phyloP scores from a whole-genome alignment of 2,113 vertebrate genomes.

The Sinocyclocheilus anophthalmus region DNA sequence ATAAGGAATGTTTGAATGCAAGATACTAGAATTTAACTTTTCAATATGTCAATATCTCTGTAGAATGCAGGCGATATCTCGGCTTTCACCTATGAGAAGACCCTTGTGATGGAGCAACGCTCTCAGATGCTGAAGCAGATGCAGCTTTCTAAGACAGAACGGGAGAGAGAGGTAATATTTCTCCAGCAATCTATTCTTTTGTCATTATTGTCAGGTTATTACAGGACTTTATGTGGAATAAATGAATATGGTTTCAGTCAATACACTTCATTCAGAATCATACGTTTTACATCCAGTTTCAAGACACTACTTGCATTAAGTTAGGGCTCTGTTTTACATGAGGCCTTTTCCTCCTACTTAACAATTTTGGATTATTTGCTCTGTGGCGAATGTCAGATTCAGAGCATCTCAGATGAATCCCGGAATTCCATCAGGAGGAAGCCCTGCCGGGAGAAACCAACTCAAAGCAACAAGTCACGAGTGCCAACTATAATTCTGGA shows the following conservation, averaged over 20 bases:
- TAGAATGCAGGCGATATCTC: slow-evolving; percentile 95
- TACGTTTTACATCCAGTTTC: neutral
- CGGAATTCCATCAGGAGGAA: slow-evolving; percentile 75
- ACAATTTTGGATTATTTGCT: slow-evolving; percentile 23
- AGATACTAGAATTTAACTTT: neutral
- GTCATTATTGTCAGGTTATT: neutral
- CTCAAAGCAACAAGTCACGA: slow-evolving; percentile 62
- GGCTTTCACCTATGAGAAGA: slow-evolving; percentile 95
- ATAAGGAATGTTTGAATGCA: too few relatives aligned
- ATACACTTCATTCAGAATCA: neutral
- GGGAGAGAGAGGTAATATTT: slow-evolving; percentile 85
- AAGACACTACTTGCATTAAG: neutral
- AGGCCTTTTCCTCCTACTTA: neutral
- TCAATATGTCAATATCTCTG: slow-evolving; percentile 28
- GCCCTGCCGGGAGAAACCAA: slow-evolving; percentile 56
- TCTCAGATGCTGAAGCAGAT: slow-evolving; percentile 97
- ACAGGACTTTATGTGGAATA: neutral
- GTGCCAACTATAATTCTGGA: slow-evolving; percentile 67
- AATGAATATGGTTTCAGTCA: neutral
- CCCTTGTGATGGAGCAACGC: slow-evolving; percentile 94
- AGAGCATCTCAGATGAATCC: slow-evolving; percentile 78
- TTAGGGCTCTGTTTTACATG: neutral
- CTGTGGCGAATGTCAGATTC: slow-evolving; percentile 69
- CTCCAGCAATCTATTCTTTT: neutral
- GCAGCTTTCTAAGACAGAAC: slow-evolving; percentile 92